Percentiles rank a stretch among this genome's conserved stretches.
Conservation (phyloP, 2,797 vertebrate genomes). For the Streptopelia turtur region DNA sequence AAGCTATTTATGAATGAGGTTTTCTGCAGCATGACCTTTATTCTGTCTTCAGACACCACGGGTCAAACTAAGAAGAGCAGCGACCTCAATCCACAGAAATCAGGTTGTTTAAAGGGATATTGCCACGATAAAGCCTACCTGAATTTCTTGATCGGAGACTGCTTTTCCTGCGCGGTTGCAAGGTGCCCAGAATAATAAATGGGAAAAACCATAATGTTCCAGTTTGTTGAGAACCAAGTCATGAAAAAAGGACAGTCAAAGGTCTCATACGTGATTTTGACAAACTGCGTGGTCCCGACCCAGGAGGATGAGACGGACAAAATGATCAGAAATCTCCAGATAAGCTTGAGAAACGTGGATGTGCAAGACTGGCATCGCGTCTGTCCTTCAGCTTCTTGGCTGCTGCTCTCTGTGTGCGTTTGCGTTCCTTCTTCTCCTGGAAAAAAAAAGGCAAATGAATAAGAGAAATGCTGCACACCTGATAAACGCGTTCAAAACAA, state of each 20-base stretch:
- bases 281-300: slow-evolving; percentile 97
- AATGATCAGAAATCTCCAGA: slow-evolving; percentile 93
- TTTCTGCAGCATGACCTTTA: neutral
- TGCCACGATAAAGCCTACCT: slow-evolving; percentile 78
- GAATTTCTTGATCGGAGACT: slow-evolving; percentile 95
- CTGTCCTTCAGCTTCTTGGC: slow-evolving; percentile 84
- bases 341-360: slow-evolving; percentile 86
- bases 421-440: slow-evolving; percentile 92
- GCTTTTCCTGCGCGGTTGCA: slow-evolving; percentile 91
- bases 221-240: slow-evolving; percentile 99
- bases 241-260: slow-evolving; percentile 99
- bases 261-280: slow-evolving; percentile 97
- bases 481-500: neutral
- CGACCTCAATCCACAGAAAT: neutral
- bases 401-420: slow-evolving; percentile 85
- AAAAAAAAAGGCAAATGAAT: neutral
- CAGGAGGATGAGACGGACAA: slow-evolving; percentile 96
- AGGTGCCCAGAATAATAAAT: slow-evolving; percentile 96
- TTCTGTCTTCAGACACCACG: neutral
- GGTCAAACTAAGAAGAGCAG: neutral
- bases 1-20: slow-evolving; percentile 13
- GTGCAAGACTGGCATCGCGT: slow-evolving; percentile 87
- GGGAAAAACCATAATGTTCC: slow-evolving; percentile 99
- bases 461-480: neutral
- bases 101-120: neutral